These are phyloP conservation scores for Apaloderma vittatum DNA, from an alignment of 2,113 vertebrate species.

Conservation along the genomic window DNA sequence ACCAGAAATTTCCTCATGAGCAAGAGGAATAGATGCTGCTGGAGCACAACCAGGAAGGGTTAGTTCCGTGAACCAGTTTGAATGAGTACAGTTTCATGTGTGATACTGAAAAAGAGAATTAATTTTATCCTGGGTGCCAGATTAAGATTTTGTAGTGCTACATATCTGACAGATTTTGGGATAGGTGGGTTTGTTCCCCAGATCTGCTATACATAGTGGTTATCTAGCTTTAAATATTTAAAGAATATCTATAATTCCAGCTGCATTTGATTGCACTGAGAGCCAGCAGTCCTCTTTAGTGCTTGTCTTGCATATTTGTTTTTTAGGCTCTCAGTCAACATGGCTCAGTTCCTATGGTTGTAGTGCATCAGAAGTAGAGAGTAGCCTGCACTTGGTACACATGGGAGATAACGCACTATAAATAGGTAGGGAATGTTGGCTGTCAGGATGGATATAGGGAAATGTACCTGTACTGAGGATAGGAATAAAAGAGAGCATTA, in stretches of 20 bases:
- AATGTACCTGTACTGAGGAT: neutral
- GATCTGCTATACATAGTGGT: neutral
- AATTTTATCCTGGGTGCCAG: neutral
- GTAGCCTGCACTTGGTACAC: neutral
- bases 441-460: neutral
- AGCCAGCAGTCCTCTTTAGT: neutral
- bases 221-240: neutral
- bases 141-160: neutral
- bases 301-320: neutral
- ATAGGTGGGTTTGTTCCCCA: neutral
- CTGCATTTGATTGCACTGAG: neutral
- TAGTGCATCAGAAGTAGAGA: neutral
- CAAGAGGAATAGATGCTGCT: neutral
- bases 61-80: neutral
- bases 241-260: neutral
- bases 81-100: neutral
- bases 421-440: neutral
- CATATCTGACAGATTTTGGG: neutral
- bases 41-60: neutral
- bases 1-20: neutral
- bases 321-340: neutral
- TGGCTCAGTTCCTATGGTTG: neutral
- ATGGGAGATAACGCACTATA: neutral
- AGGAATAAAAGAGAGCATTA: neutral
- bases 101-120: neutral